Base-by-base conservation (phyloP, 1,140 invertebrate genomes). In the Atta colombica region DNA sequence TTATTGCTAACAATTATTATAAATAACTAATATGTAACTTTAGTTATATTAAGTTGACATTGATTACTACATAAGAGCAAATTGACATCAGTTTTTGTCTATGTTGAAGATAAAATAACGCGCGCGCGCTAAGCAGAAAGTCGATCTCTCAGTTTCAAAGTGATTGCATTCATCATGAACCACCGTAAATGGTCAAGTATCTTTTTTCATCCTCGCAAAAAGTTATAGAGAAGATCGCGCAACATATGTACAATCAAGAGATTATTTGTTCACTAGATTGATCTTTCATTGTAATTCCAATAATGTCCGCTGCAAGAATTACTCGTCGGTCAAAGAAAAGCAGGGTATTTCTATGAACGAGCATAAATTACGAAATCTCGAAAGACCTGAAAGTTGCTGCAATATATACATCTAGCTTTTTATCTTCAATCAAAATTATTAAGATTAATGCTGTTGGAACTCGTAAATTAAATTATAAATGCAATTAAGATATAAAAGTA, bases 251-350 rank as follows among this genome's bases (percentile, higher is more conserved):
- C n/a, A 16, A 78, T 85, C 71, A 28, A 75, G n/a, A 85, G 28
- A 77, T 77, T 28, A 39, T 8, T 39, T 77, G 10, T 75, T 63
- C 58, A 31, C 28, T 60, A 21, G 6, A 31, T 55, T 55, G 55
- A 78, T n/a, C 28, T 16, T 14, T n/a, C 14, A 21, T 81, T 78
- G 39, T 53, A 66, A 80, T 80, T 86, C 45, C 14, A 80, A 60
- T 45, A 80, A 80, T 21, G 28, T 5, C 35, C n/a, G 45, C 21
- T 55, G 49, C 49, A 80, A 55, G 66, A 85, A 49, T 80, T 77
- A 65, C 8, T 61, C 16, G 39, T 35, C n/a, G 69, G n/a, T 84
- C 58, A 65, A 85, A 78, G 39, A 66, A 78, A n/a, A 68, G 45
- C 39, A 51, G 45, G 8, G 16, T 51, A 71, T 51, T 61, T 80